Evolutionary conservation across 2,888 invertebrate species (phyloP), one percentile per base, ranked within the genome.

Genomic region (Octodonta nipae): DNA sequence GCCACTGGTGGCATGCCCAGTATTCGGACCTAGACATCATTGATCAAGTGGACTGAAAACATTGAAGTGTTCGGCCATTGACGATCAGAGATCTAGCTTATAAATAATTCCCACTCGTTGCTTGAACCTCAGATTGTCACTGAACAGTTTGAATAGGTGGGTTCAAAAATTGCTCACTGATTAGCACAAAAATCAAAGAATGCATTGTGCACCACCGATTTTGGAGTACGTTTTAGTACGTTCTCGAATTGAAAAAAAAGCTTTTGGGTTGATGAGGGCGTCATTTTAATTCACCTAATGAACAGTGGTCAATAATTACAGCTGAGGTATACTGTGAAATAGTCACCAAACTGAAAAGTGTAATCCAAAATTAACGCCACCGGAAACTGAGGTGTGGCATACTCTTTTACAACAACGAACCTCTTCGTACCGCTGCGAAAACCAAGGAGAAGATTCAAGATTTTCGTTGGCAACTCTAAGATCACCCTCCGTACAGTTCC

Each of bases 241-340:
- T 20, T 20, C 20, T 20, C 20, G 20, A 20, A 20, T 20, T n/a
- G 20, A 20, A 7, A 7, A 20, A 20, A 7, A 20, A 20, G n/a
- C n/a, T 20, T n/a, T 20, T 20, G 20, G 20, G 20, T 20, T 20
- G 20, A 20, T n/a, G n/a, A 20, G 20, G 20, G 20, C 20, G 20
- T 20, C 20, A 20, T 32, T 26, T 32, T 24, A 16, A 14, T 32
- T 32, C n/a, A 26, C 13, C 26, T 29, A 8, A 32, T 32, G 37
- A 38, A 29, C 26, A 28, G 17, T 34, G 37, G 13, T 29, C 35
- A 36, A 41, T 30, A 7, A 52, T 70, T 13, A 43, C 37, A 28
- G 33, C 29, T 14, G 32, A 14, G 14, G 16, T 15, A 14, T 43
- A 43, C 27, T 43, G 38, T 14, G 29, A 33, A 30, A 37, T 28